Evolutionary conservation across 2,888 invertebrate genomes (phyloP), one percentile per base, ranked within the genome.

Genomic region (Lasioglossum calceatum): DNA sequence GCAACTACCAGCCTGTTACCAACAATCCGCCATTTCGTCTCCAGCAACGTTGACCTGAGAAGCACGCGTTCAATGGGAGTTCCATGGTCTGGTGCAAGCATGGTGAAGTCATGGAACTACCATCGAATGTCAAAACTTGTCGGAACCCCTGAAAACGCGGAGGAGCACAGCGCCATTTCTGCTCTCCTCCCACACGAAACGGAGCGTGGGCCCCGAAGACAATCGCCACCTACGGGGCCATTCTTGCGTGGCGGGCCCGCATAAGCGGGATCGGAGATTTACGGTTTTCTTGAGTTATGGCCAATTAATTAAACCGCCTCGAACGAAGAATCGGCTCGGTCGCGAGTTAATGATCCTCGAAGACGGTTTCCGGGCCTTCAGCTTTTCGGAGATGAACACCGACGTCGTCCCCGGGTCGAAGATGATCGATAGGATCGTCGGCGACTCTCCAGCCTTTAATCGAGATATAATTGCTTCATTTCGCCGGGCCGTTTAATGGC

Each of bases 181-280:
- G 86, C 77, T 81, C 27, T 23, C 70, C 91, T 76, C 94, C 94
- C 94, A 94, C 94, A 89, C 90, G 61, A 16, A 10, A n/a, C 70
- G 70, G 39, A 70, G 94, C 94, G 94, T 94, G 94, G 94, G 94
- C 93, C 91, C 87, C 91, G 89, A 94, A 54, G 93, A 94, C 94
- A 94, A 94, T 94, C 93, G 92, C 93, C 94, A 94, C 94, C 94
- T 93, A 94, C 94, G 92, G 89, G 87, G 85, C 90, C 91, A 93
- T 94, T 94, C 92, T 92, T 91, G 76, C 84, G 75, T 67, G 81
- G 78, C 81, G 81, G 81, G 79, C 88, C 70, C 83, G 88, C 81
- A 84, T 82, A 81, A 87, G 84, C 79, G 83, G 91, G 91, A 92
- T 91, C 87, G 70, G 89, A 93, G 93, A 95, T 94, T 94, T 94